Percentiles rank a stretch among this genome's conserved stretches.
phyloP scores from a whole-genome alignment of 1,140 invertebrate genomes.

The Drosophila nannoptera region DNA sequence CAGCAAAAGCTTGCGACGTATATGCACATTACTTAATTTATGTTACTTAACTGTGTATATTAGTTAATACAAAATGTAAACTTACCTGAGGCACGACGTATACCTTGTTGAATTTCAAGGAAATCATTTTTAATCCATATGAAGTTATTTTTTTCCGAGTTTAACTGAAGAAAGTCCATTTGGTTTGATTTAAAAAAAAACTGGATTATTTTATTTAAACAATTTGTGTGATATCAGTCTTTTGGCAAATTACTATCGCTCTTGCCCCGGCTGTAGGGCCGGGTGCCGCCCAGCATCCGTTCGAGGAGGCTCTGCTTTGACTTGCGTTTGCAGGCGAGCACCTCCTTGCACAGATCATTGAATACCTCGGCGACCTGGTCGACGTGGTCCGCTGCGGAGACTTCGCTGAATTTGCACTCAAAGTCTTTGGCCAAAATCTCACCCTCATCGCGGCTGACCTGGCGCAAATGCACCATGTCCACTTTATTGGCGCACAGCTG shows the following conservation, averaged over 20 bases:
- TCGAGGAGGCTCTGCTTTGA: slow-evolving; percentile 91
- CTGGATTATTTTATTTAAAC: slow-evolving; percentile 29
- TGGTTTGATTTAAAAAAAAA: slow-evolving; percentile 7
- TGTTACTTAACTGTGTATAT: too few relatives aligned
- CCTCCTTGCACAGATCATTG: slow-evolving; percentile 90
- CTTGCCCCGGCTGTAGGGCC: slow-evolving; percentile 89
- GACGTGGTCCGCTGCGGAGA: slow-evolving; percentile 93
- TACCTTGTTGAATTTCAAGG: too few relatives aligned
- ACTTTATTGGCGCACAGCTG: slow-evolving; percentile 88
- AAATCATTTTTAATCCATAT: too few relatives aligned
- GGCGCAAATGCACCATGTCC: slow-evolving; percentile 93
- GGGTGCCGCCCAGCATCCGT: slow-evolving; percentile 87
- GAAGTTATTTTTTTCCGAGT: too few relatives aligned
- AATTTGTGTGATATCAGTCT: slow-evolving; percentile 81
- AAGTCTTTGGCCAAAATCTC: slow-evolving; percentile 92
- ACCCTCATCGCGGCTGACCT: slow-evolving; percentile 92
- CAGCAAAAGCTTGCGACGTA: too few relatives aligned
- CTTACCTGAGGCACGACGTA: too few relatives aligned
- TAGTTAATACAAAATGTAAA: too few relatives aligned
- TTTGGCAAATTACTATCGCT: slow-evolving; percentile 91
- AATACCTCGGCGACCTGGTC: slow-evolving; percentile 89
- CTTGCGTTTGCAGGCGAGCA: slow-evolving; percentile 86
- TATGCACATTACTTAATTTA: too few relatives aligned
- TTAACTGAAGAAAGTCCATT: too few relatives aligned
- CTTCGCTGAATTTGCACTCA: slow-evolving; percentile 92